A percentile compares a stretch with the other conserved stretches of the same genome.
Conservation (phyloP, 2,797 vertebrate species). For the Sciurus vulgaris region DNA sequence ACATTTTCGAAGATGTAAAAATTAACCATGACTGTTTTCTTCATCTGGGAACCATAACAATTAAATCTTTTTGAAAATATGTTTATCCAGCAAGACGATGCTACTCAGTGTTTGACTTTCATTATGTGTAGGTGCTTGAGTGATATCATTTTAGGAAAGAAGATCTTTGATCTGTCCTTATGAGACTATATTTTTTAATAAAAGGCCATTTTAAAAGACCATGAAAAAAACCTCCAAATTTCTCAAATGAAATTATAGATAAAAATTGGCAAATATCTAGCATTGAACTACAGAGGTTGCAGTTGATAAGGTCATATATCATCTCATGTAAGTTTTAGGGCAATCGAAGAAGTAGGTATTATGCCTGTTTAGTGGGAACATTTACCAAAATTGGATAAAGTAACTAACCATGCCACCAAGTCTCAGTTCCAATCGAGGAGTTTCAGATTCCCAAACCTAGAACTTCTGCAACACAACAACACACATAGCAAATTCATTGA, state of each 20-base stretch:
- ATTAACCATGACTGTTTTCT: conserved; percentile 37
- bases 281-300: background rate
- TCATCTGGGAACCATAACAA: conserved; percentile 23
- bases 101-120: background rate
- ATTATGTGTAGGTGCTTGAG: too few relatives aligned
- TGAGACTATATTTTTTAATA: background rate
- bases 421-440: background rate
- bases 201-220: background rate
- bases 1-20: conserved; percentile 57
- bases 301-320: too few relatives aligned
- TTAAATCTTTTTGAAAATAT: background rate
- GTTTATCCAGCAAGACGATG: background rate
- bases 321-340: background rate
- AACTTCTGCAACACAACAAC: background rate
- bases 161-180: background rate
- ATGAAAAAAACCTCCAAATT: background rate
- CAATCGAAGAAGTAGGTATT: background rate
- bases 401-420: background rate
- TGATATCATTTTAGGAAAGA: background rate
- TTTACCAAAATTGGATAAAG: background rate
- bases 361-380: background rate
- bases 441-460: background rate
- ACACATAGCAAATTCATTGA: background rate
- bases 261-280: background rate
- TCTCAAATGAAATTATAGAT: background rate